Evolutionary conservation across 2,888 invertebrate genomes (phyloP), one percentile per base, ranked within the genome.

Genomic region (Nemapogon koenigi): DNA sequence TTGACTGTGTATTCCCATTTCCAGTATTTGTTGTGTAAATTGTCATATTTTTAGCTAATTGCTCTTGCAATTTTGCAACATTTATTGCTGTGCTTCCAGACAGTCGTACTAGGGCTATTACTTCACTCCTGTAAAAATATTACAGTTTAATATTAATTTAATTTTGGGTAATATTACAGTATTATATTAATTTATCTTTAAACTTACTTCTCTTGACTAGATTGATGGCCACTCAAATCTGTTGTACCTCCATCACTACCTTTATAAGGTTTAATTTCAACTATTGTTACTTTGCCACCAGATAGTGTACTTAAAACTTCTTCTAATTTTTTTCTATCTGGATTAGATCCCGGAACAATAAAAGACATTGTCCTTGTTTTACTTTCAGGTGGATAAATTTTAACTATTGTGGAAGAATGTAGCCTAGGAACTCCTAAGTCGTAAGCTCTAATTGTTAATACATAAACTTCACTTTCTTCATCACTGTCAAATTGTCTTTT

Each of bases 391-490:
- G 90, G 90, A 66, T 88, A 89, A 41, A 94, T 81, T 50, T 88
- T 85, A 4, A 95, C 86, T 40, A 84, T 83, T 10, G 90, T 86
- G 22, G 86, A 86, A 13, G 88, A 85, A 46, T 81, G 88, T 40
- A 87, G 71, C 55, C 88, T 87, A 2, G 94, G 94, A 2, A 90
- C 83, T 1, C 94, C 94, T 43, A 91, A 81, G 67, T 94, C 94
- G 56, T 90, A 91, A 2, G 92, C 94, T 55, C 91, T 81, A 10
- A 89, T 85, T 38, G 83, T 88, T 4, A 93, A 62, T n/a, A 84
- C 79, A 46, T 85, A 86, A 11, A 86, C 72, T 51, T 82, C 76
- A 46, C 69, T 76, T 45, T 79, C 80, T 43, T 66, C 56, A 37
- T 75, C 59, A 17, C 50, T 47, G 31, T 75, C 66, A 38, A 66